These are phyloP conservation scores for Rhabditoides inermis DNA, from an alignment of 2,888 invertebrate species.

Conservation along the genomic window DNA sequence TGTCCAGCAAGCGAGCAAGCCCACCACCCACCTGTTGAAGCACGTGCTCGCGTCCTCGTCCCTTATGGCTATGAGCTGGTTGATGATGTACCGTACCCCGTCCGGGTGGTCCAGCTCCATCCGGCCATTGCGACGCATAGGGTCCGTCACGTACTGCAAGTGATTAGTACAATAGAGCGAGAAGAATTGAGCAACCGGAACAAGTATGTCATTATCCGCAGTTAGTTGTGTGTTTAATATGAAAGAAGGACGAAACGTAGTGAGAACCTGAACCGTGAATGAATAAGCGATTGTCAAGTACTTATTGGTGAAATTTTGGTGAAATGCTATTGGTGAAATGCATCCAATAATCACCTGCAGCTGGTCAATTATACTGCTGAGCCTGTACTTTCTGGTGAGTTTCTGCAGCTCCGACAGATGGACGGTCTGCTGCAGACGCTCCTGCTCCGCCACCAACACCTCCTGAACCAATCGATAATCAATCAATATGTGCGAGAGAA, in stretches of 20 bases:
- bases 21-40: neutral
- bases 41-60: slow-evolving; percentile 33
- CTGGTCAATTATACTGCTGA: slow-evolving; percentile 50
- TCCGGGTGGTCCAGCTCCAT: slow-evolving; percentile 24
- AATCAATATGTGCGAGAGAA: too few relatives aligned
- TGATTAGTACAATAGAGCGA: neutral
- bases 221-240: too few relatives aligned
- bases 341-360: slow-evolving; percentile 8
- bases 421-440: slow-evolving; percentile 44
- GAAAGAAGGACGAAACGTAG: too few relatives aligned
- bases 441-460: slow-evolving; percentile 40
- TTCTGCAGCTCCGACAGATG: slow-evolving; percentile 50
- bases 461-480: too few relatives aligned
- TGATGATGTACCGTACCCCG: slow-evolving; percentile 36
- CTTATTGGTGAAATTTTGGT: too few relatives aligned
- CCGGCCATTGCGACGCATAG: slow-evolving; percentile 17
- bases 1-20: too few relatives aligned
- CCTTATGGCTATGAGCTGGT: slow-evolving; percentile 36
- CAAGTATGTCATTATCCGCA: neutral
- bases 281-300: too few relatives aligned
- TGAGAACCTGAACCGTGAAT: too few relatives aligned
- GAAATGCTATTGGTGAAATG: too few relatives aligned
- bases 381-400: slow-evolving; percentile 49
- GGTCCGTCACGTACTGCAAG: slow-evolving; percentile 33
- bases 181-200: neutral